Evolutionary conservation across 1,140 invertebrate species (phyloP), one percentile per base, ranked within the genome.

Genomic region (Phortica variegata): DNA sequence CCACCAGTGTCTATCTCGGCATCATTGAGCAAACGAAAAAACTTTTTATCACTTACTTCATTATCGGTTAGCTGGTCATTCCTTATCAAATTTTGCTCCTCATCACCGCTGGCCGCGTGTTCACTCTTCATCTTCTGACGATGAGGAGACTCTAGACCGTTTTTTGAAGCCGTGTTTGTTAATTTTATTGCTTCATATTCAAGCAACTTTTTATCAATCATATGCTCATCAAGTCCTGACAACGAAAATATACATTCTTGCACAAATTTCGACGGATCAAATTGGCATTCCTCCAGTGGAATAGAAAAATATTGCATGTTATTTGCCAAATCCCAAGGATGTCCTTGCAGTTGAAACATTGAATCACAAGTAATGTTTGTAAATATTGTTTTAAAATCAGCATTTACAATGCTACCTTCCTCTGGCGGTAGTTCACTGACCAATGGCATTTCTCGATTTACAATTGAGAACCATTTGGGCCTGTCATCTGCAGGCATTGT

Each of bases 251-350:
- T 79, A 3, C 79, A 82, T 45, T 83, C 82, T 42, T 66, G 56
- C 5, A 48, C 58, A 23, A 75, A 60, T 43, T 73, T 73, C 0
- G 48, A 43, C 2, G 69, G 50, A 23, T 76, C 74, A 45, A 68
- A 65, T 74, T 81, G 81, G 56, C 78, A 79, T 48, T 80, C 81
- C 33, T 82, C 69, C 17, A 82, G 77, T 0, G 81, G 81, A 41
- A 82, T 80, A 38, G 79, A 79, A 19, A 82, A 68, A 44, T 82
- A 73, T 34, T 82, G 80, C 20, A 81, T 61, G 49, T 82, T 83
- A 39, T 83, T 83, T 0, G 79, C 80, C 9, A 83, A 77, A 47
- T 83, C 81, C 82, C 82, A 83, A 10, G 80, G 78, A 65, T 83
- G 80, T 1, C 81, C 81, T 56, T 83, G 81, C 18, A 78, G 73